These are phyloP conservation scores for Muraenolepis orangiensis DNA, from an alignment of 2,797 vertebrate genomes.

Conservation along the genomic window DNA sequence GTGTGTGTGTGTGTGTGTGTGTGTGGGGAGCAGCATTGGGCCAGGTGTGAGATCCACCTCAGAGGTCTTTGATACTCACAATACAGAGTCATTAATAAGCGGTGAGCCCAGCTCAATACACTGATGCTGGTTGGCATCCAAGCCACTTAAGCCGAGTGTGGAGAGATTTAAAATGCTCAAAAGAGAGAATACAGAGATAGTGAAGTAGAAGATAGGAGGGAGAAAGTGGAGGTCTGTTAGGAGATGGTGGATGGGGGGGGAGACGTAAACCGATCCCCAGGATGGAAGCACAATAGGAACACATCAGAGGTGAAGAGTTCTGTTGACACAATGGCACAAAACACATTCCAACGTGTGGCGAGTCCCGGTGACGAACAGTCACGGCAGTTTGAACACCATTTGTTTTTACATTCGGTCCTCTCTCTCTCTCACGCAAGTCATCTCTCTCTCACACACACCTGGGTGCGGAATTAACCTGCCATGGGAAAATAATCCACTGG, in stretches of 20 bases:
- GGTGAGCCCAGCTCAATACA: too few species aligned
- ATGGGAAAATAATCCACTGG: not conserved
- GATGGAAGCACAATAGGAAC: not conserved
- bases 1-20: too few species aligned
- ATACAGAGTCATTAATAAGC: too few species aligned
- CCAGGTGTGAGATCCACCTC: too few species aligned
- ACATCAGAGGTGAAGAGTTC: constrained; percentile 6
- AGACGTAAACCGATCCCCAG: constrained; percentile 22
- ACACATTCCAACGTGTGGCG: constrained; percentile 40
- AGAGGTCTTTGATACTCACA: too few species aligned
- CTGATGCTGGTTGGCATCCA: too few species aligned
- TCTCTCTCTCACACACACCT: constrained; percentile 18
- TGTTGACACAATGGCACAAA: constrained; percentile 20
- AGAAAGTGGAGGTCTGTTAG: constrained; percentile 5
- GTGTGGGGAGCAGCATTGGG: too few species aligned
- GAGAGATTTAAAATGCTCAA: constrained; percentile 7
- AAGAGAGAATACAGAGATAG: constrained; percentile 32
- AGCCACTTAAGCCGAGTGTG: too few species aligned
- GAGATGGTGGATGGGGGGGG: constrained; percentile 1
- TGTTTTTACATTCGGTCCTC: not conserved
- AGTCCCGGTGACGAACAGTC: constrained; percentile 30
- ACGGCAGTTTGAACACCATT: constrained; percentile 13
- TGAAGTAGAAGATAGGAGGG: not conserved
- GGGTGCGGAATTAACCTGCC: not conserved
- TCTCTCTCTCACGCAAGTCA: not conserved